These are phyloP conservation scores for Rhinoptilus africanus DNA, from an alignment of 2,113 vertebrate genomes.

Conservation along the genomic window DNA sequence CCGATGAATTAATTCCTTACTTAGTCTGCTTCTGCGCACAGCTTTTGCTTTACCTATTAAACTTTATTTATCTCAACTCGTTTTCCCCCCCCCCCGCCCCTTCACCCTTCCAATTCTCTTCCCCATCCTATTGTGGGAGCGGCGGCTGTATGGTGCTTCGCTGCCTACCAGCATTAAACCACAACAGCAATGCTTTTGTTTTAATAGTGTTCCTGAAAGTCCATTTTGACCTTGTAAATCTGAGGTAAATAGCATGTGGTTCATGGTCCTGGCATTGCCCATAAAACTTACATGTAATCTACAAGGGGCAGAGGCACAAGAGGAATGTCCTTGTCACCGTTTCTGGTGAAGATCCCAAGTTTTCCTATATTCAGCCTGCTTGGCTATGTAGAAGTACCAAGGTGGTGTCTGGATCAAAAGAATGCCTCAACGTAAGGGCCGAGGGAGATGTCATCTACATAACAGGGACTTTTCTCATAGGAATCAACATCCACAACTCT, in stretches of 20 bases:
- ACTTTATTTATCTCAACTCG: background rate
- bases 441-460: background rate
- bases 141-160: background rate
- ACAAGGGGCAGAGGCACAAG: background rate
- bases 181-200: background rate
- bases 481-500: background rate
- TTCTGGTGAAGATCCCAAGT: background rate
- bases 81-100: background rate
- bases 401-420: background rate
- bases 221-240: background rate
- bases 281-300: background rate
- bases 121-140: too few species aligned
- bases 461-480: background rate
- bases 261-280: background rate
- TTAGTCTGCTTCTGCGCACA: background rate
- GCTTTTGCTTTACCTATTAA: background rate
- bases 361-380: background rate
- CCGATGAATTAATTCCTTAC: background rate
- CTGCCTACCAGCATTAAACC: background rate
- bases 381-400: background rate
- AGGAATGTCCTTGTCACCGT: background rate
- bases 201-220: background rate
- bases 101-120: accelerated
- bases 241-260: background rate
- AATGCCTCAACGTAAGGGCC: background rate